Percentiles rank a stretch among this genome's conserved stretches.
Conservation (phyloP, 1,140 invertebrate species). For the Drosophila cardini region DNA sequence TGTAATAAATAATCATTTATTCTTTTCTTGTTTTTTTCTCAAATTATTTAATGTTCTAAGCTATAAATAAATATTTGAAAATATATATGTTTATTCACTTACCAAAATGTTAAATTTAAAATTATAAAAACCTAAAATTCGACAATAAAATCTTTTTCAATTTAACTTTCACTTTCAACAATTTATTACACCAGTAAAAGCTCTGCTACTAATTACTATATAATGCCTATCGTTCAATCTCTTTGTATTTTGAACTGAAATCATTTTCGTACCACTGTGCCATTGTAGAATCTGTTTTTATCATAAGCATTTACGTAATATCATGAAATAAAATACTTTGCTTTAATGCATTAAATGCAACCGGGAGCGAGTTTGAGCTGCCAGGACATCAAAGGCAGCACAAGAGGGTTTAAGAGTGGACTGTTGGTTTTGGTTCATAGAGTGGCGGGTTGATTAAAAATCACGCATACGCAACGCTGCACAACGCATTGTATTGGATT, state of each 20-base stretch:
- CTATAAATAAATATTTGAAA: too few species aligned
- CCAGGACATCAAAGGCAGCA: constrained; percentile 19
- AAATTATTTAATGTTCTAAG: too few species aligned
- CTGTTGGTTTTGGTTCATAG: constrained; percentile 16
- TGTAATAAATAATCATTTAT: too few species aligned
- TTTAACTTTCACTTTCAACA: too few species aligned
- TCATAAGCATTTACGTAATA: constrained; percentile 36
- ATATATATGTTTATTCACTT: too few species aligned
- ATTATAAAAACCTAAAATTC: too few species aligned
- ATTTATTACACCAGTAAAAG: too few species aligned
- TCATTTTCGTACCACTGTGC: constrained; percentile 9
- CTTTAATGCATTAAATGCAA: constrained; percentile 53
- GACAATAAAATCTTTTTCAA: too few species aligned
- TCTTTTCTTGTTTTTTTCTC: too few species aligned
- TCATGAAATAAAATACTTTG: constrained; percentile 58
- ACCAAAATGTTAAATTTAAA: too few species aligned
- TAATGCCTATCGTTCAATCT: too few species aligned
- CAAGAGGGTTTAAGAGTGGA: constrained; percentile 1
- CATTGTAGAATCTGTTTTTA: constrained; percentile 14
- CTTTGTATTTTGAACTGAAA: not conserved
- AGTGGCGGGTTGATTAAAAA: constrained; percentile 62
- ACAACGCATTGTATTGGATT: constrained; percentile 46
- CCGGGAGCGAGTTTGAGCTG: constrained; percentile 23
- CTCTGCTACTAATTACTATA: not conserved
- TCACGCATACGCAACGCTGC: constrained; percentile 64